Evolutionary conservation across 2,888 invertebrate genomes (phyloP).

Genomic region (Ophioninae sp.): DNA sequence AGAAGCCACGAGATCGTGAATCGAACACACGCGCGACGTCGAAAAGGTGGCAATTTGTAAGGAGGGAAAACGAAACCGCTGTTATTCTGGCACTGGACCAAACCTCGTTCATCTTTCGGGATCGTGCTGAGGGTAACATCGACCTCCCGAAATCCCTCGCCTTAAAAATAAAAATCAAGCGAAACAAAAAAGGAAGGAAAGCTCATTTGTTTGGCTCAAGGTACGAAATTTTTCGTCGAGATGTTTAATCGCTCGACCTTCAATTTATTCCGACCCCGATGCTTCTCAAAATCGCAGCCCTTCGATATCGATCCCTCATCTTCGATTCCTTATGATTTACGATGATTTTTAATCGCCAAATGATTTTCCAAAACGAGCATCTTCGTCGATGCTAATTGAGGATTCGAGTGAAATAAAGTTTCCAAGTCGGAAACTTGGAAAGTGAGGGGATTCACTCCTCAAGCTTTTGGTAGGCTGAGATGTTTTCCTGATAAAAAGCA

Average conservation of each 20-base stretch:
- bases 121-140: slow-evolving; percentile 27
- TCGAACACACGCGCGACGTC: slow-evolving; percentile 12
- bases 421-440: too few species aligned
- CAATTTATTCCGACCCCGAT: not conserved
- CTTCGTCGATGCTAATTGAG: too few species aligned
- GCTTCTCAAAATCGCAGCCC: not conserved
- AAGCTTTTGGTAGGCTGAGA: too few species aligned
- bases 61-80: slow-evolving; percentile 44
- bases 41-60: slow-evolving; percentile 60
- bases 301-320: not conserved
- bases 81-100: slow-evolving; percentile 55
- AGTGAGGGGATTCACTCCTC: too few species aligned
- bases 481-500: too few species aligned
- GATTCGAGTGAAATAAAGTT: too few species aligned
- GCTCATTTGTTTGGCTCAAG: not conserved
- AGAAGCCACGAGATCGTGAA: not conserved
- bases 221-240: not conserved
- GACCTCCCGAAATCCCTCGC: not conserved
- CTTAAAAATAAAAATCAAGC: too few species aligned
- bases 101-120: slow-evolving; percentile 45
- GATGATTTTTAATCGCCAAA: too few species aligned
- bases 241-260: not conserved
- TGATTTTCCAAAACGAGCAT: too few species aligned
- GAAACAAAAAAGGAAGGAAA: slow-evolving; percentile 13
- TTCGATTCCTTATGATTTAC: too few species aligned